phyloP scores from a whole-genome alignment of 2,888 invertebrate genomes.

The Heliconius aoede region DNA sequence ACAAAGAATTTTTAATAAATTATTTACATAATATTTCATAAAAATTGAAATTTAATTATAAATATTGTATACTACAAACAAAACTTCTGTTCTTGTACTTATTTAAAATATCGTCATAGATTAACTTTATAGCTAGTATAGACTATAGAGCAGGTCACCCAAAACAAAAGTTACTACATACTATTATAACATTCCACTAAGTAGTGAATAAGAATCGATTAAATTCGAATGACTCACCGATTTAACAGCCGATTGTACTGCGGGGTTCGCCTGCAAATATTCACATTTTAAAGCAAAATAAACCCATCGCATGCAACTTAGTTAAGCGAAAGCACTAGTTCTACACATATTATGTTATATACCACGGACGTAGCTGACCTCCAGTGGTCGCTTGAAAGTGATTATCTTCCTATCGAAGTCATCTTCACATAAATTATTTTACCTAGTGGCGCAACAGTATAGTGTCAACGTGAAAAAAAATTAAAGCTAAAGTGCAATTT shows the following conservation, averaged over 20 bases:
- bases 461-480: too few species aligned
- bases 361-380: neutral
- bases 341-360: neutral
- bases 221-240: slow-evolving; percentile 87
- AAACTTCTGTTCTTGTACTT: too few species aligned
- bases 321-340: slow-evolving; percentile 32
- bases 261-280: slow-evolving; percentile 94
- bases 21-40: too few species aligned
- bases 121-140: neutral
- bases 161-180: neutral
- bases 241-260: slow-evolving; percentile 96
- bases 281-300: slow-evolving; percentile 75
- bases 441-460: too few species aligned
- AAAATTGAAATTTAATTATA: too few species aligned
- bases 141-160: neutral
- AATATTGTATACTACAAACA: too few species aligned
- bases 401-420: neutral
- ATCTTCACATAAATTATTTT: too few species aligned
- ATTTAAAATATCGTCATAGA: slow-evolving; percentile 2
- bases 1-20: neutral
- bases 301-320: slow-evolving; percentile 65
- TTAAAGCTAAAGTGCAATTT: too few species aligned
- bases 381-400: neutral
- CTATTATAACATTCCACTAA: slow-evolving; percentile 63
- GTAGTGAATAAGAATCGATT: slow-evolving; percentile 50